phyloP scores from a whole-genome alignment of 2,888 invertebrate genomes.

The Mythimna lalbum region DNA sequence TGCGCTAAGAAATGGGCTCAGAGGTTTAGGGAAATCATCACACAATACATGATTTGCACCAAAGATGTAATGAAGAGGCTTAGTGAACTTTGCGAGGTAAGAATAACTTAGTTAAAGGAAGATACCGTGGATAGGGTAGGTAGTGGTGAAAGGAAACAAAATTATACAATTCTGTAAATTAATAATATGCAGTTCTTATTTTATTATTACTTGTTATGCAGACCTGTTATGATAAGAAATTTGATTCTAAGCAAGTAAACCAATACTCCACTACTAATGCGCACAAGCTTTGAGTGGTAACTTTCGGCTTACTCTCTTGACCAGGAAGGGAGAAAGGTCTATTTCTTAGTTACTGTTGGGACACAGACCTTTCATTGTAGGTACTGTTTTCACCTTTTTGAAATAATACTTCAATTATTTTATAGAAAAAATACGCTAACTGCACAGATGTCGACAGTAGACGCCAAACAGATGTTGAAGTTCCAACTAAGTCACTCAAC shows the following conservation, averaged over 20 bases:
- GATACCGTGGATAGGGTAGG: background rate
- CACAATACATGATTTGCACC: conserved; percentile 87
- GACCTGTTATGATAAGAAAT: too few relatives aligned
- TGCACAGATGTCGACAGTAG: conserved; percentile 84
- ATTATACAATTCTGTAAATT: too few relatives aligned
- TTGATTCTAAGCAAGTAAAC: too few relatives aligned
- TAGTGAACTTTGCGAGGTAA: conserved; percentile 84
- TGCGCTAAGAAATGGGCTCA: conserved; percentile 88
- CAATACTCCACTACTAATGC: too few relatives aligned
- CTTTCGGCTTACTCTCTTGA: background rate
- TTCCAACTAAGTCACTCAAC: conserved; percentile 63
- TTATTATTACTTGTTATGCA: too few relatives aligned
- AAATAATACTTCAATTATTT: conserved; percentile 7
- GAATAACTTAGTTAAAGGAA: background rate
- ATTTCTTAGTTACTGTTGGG: background rate
- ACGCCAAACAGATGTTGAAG: conserved; percentile 62
- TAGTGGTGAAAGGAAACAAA: too few relatives aligned
- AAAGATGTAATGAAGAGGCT: conserved; percentile 85
- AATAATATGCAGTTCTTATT: too few relatives aligned
- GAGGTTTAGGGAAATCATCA: conserved; percentile 82
- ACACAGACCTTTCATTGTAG: background rate
- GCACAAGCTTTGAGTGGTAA: background rate
- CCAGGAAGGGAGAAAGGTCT: background rate
- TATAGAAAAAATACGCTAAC: conserved; percentile 86
- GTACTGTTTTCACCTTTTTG: background rate